These are phyloP conservation scores for Capromys pilorides DNA, from an alignment of 2,797 vertebrate genomes.

Conservation along the genomic window DNA sequence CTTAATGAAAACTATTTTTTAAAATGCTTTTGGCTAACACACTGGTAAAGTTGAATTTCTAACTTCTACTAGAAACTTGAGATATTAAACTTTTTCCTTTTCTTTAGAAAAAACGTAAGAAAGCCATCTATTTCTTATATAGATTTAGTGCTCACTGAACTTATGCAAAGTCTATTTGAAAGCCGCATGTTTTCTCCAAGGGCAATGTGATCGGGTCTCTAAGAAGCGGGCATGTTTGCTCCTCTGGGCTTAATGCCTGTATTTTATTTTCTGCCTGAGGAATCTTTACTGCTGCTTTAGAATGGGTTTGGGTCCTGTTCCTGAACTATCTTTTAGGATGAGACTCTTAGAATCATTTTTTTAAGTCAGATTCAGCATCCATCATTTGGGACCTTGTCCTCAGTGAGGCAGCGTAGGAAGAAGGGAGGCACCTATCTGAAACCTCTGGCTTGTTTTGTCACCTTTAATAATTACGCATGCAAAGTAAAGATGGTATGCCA, in stretches of 20 bases:
- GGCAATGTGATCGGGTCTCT: not conserved
- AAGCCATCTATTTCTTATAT: not conserved
- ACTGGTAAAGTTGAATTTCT: not conserved
- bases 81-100: slow-evolving; percentile 20
- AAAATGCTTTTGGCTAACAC: not conserved
- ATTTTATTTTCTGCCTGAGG: not conserved
- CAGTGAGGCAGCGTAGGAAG: not conserved
- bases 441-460: not conserved
- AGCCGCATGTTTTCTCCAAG: not conserved
- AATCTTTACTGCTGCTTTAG: not conserved
- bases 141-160: not conserved
- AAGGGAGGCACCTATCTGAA: not conserved
- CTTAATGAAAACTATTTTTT: slow-evolving; percentile 8
- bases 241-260: not conserved
- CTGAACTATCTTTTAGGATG: not conserved
- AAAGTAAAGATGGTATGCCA: not conserved
- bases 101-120: not conserved
- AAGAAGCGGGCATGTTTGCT: not conserved
- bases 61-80: not conserved
- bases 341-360: not conserved
- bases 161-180: not conserved
- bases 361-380: not conserved
- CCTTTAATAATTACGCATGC: not conserved
- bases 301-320: not conserved
- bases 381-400: slow-evolving; percentile 17